Evolutionary conservation across 2,797 vertebrate species (phyloP), one percentile per base, ranked within the genome.

Genomic region (Agapornis canus): DNA sequence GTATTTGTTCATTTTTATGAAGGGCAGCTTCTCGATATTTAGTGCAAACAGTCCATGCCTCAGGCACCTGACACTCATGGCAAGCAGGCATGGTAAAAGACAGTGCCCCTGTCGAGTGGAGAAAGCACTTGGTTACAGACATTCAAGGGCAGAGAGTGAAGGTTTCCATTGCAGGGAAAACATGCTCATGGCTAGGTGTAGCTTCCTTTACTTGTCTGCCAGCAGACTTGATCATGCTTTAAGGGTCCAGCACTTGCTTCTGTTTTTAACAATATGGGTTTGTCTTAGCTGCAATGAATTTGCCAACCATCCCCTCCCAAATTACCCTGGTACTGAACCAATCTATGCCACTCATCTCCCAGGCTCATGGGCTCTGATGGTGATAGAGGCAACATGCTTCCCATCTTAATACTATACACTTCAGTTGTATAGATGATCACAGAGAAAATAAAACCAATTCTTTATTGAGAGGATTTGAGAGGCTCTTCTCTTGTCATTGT

Each of bases 1-100:
- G 82, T 97, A 93, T 98, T 98, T 98, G 96, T 96, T 98, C 96
- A 92, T 95, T 97, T 98, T 97, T 97, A 97, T 97, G 97, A 97
- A 97, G 97, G 95, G 97, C 95, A 96, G 95, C 96, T 96, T 97
- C 97, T 96, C 51, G 86, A 95, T 97, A 97, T 94, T 97, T 95
- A 95, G 92, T 95, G 96, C 97, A 98, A 98, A 97, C 96, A 98
- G 94, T 93, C 93, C 95, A 87, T 97, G 90, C 96, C 96, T 95
- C 79, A 79, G 96, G 97, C 96, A 96, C 91, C 94, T 97, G 97
- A 96, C 96, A 93, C 96, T 97, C 90, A 47, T 86, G 92, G 96
- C 97, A 98, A 98, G 97, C 94, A 98, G 97, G 96, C 90, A 92
- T 96, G 82, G 97, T 97, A 97, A 97, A 98, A 96, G 97, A 96